Conservation (phyloP, 2,888 invertebrate species). For the Epinotia nisella region DNA sequence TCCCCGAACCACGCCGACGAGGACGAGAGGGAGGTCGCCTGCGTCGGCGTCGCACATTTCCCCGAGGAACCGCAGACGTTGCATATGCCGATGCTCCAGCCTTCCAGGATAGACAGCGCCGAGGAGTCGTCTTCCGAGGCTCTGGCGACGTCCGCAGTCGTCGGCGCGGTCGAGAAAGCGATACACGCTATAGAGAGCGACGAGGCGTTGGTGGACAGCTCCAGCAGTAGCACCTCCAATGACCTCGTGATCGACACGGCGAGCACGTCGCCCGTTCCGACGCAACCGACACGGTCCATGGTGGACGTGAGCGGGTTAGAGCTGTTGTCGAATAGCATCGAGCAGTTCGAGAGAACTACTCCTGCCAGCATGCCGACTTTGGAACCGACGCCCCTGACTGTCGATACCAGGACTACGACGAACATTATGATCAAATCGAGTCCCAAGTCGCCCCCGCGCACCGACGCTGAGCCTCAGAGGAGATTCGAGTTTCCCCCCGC, state of each 20-base stretch:
- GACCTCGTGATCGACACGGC: conserved; percentile 81
- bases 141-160: conserved; percentile 62
- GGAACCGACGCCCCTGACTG: conserved; percentile 67
- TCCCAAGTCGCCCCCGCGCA: conserved; percentile 73
- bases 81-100: conserved; percentile 57
- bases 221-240: conserved; percentile 75
- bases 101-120: conserved; percentile 66
- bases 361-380: conserved; percentile 68
- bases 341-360: conserved; percentile 87
- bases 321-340: conserved; percentile 93
- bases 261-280: conserved; percentile 63
- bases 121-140: conserved; percentile 77
- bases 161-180: conserved; percentile 75
- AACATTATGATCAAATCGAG: conserved; percentile 78
- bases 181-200: conserved; percentile 77
- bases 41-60: conserved; percentile 78
- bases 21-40: conserved; percentile 76
- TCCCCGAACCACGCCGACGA: conserved; percentile 78
- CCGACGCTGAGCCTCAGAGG: conserved; percentile 69
- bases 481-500: conserved; percentile 72
- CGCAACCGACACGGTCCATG: conserved; percentile 57
- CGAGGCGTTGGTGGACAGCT: conserved; percentile 69
- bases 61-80: conserved; percentile 67
- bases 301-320: conserved; percentile 93
- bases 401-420: conserved; percentile 73